phyloP scores from a whole-genome alignment of 2,797 vertebrate genomes.

The Cyprinella venusta region DNA sequence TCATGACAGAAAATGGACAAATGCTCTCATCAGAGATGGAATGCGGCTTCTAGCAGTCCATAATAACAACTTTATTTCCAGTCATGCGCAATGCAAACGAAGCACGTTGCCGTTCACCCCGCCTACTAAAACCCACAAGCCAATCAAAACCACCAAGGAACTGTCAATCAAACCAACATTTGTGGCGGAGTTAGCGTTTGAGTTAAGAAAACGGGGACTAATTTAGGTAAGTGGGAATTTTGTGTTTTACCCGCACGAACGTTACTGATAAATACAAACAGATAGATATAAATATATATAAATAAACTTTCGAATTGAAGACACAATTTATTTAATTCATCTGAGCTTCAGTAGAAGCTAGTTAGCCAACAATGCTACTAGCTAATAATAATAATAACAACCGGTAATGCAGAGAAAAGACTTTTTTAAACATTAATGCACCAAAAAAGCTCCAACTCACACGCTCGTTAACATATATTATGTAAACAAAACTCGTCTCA shows the following conservation, averaged over 20 bases:
- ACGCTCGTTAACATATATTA: too few relatives aligned
- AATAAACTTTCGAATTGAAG: not conserved
- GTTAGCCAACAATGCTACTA: constrained; percentile 41
- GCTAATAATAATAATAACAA: constrained; percentile 42
- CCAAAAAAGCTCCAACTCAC: not conserved
- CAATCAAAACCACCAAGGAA: constrained; percentile 19
- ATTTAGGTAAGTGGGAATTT: constrained; percentile 24
- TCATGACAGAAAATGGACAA: not conserved
- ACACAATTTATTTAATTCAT: not conserved
- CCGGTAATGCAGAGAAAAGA: not conserved
- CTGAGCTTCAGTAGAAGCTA: not conserved
- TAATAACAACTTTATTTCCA: not conserved
- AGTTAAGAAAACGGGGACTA: constrained; percentile 15
- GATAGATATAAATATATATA: not conserved
- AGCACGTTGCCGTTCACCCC: not conserved
- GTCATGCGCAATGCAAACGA: constrained; percentile 24
- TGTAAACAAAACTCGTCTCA: not conserved
- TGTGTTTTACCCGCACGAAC: not conserved
- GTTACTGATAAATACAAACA: not conserved
- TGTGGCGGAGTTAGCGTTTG: constrained; percentile 21
- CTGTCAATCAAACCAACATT: constrained; percentile 41
- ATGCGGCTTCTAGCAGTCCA: not conserved
- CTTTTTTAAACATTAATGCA: not conserved
- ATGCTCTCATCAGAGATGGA: not conserved
- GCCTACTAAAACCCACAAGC: constrained; percentile 12